These are phyloP conservation scores for Lophotis ruficrista DNA, from an alignment of 2,113 vertebrate genomes.

Conservation along the genomic window DNA sequence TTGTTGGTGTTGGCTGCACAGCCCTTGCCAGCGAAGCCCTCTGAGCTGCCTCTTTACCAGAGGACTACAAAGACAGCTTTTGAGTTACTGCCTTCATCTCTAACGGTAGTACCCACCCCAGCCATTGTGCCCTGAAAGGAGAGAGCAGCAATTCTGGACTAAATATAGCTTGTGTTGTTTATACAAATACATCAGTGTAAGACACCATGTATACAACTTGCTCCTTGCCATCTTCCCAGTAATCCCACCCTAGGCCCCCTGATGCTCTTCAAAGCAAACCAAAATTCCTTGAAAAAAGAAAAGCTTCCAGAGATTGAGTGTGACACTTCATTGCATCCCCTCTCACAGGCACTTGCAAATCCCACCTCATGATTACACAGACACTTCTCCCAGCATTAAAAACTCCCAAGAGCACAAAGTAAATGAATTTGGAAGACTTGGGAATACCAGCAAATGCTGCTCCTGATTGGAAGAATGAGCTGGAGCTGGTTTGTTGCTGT, in stretches of 20 bases:
- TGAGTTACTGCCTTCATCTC: not conserved
- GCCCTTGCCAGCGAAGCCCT: not conserved
- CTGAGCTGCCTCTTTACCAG: not conserved
- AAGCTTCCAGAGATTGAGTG: not conserved
- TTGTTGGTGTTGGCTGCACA: not conserved
- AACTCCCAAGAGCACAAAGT: not conserved
- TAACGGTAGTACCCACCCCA: not conserved
- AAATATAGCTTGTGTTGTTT: not conserved
- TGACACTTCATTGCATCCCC: not conserved
- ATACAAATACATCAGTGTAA: not conserved
- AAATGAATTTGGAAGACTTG: not conserved
- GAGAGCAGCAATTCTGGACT: not conserved
- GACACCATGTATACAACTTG: not conserved
- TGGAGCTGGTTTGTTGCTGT: not conserved
- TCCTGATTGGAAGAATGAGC: not conserved
- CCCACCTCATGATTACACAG: not conserved
- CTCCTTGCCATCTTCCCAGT: not conserved
- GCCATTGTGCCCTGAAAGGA: not conserved
- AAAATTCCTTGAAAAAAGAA: not conserved
- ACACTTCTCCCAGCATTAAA: not conserved
- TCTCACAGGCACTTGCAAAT: not conserved
- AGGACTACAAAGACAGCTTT: not conserved
- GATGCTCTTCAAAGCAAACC: not conserved
- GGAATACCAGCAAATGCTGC: not conserved
- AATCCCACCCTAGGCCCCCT: not conserved